These are phyloP conservation scores for Protobothrops flavoviridis DNA, from an alignment of 2,113 vertebrate species.

Conservation along the genomic window DNA sequence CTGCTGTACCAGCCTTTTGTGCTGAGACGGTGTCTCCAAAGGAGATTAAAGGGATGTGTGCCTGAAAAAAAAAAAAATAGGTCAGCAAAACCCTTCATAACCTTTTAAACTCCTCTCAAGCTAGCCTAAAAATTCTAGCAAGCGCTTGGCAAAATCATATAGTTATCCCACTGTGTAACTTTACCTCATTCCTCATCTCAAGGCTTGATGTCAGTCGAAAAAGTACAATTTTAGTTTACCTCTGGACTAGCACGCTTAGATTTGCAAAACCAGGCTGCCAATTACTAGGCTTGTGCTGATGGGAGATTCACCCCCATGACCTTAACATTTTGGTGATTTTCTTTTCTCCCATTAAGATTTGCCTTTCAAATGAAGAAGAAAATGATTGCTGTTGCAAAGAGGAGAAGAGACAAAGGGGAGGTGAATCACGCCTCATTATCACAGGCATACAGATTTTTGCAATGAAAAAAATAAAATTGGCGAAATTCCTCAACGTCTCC, in stretches of 20 bases:
- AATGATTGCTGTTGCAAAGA: not conserved
- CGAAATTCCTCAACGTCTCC: not conserved
- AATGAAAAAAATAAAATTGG: not conserved
- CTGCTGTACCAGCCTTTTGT: conserved; percentile 62
- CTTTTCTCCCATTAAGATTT: not conserved
- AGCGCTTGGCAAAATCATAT: not conserved
- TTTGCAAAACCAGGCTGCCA: not conserved
- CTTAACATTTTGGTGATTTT: not conserved
- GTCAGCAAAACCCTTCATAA: conserved; percentile 59
- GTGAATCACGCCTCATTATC: not conserved
- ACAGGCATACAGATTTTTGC: not conserved
- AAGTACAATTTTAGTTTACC: not conserved
- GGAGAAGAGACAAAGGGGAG: not conserved
- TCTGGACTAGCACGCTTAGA: not conserved
- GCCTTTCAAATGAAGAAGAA: not conserved
- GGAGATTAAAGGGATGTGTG: conserved; percentile 65
- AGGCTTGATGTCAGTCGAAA: not conserved
- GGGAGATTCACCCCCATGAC: not conserved
- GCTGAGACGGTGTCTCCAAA: conserved; percentile 62
- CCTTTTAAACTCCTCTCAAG: conserved; percentile 44
- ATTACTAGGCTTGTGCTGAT: not conserved
- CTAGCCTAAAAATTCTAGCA: not conserved
- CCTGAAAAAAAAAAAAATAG: conserved; percentile 51
- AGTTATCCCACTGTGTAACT: not conserved
- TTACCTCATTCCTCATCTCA: not conserved